Evolutionary conservation across 2,888 invertebrate species (phyloP), one percentile per base, ranked within the genome.

Genomic region (Axea sp.): DNA sequence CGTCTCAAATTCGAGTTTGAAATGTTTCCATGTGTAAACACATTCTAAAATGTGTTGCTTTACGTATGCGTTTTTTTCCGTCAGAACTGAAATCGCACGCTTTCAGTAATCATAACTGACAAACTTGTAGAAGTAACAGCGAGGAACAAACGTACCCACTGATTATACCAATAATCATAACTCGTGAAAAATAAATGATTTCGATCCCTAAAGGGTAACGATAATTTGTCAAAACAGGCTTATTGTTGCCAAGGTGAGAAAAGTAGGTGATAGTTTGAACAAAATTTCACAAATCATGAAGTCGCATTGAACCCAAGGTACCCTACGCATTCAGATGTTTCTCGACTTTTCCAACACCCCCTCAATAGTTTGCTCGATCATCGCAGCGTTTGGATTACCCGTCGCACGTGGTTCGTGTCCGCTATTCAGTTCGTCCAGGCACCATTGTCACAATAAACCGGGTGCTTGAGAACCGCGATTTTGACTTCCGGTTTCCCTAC

Each of bases 381-480:
- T 65, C 51, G 14, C 62, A 30, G 28, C 67, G 53, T 71, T 67
- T 62, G 39, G 49, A 67, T 73, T 59, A 62, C 37, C 51, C 47
- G 41, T 39, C 47, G 65, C 75, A 72, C 69, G 67, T 74, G 72
- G 68, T 72, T 59, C 62, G 43, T 73, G 67, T 71, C 68, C 62
- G 64, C 77, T 73, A 77, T 78, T 78, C 51, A 72, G 51, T 76
- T 69, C 73, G 31, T 73, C 71, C 75, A 75, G 73, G 57, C 77
- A 76, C 72, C 62, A 72, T 76, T 78, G 78, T 77, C 76, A 77
- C 67, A 78, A 75, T 73, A 76, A 57, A 73, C 65, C 69, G 73
- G 62, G 67, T 53, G 67, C 45, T 64, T 64, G 55, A 47, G 75
- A 76, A 62, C 26, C 28, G 35, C 51, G 43, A 62, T 71, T 57